Conservation (phyloP, 2,113 vertebrate genomes). For the Colinus virginianus region DNA sequence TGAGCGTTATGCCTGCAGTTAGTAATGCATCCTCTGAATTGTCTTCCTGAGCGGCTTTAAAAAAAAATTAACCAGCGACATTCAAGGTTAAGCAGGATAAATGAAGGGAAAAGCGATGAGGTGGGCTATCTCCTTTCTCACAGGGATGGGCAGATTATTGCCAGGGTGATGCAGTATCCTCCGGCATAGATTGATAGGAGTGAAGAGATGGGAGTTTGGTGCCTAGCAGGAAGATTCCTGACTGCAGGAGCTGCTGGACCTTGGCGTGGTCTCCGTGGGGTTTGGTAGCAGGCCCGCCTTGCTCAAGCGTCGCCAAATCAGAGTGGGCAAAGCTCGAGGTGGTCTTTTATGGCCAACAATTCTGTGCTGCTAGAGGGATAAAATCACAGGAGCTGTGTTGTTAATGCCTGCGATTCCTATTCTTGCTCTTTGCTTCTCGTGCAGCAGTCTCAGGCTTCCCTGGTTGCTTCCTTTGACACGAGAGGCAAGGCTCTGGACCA, state of each 20-base stretch:
- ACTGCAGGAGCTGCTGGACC: constrained; percentile 37
- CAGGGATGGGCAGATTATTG: constrained; percentile 53
- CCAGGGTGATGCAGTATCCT: constrained; percentile 21
- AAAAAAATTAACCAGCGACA: constrained; percentile 39
- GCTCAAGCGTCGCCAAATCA: neutral
- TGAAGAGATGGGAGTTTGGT: constrained; percentile 35
- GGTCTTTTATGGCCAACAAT: neutral
- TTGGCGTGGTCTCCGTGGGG: neutral
- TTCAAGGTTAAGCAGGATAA: constrained; percentile 65
- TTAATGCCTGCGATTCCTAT: neutral
- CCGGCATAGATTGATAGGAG: constrained; percentile 37
- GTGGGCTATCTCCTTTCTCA: constrained; percentile 59
- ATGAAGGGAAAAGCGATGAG: constrained; percentile 54
- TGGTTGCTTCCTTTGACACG: neutral
- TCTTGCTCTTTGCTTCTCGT: neutral
- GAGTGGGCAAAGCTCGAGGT: neutral
- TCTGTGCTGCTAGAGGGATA: neutral
- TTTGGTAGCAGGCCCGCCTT: neutral
- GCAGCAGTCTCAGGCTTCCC: neutral
- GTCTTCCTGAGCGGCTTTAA: constrained; percentile 25
- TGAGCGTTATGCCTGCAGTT: neutral
- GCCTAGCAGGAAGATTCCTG: constrained; percentile 33
- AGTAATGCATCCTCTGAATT: constrained; percentile 3
- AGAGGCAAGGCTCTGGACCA: constrained; percentile 29
- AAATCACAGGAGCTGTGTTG: constrained; percentile 4